These are phyloP conservation scores for Eristalis pertinax DNA, from an alignment of 2,888 invertebrate species.

Conservation along the genomic window DNA sequence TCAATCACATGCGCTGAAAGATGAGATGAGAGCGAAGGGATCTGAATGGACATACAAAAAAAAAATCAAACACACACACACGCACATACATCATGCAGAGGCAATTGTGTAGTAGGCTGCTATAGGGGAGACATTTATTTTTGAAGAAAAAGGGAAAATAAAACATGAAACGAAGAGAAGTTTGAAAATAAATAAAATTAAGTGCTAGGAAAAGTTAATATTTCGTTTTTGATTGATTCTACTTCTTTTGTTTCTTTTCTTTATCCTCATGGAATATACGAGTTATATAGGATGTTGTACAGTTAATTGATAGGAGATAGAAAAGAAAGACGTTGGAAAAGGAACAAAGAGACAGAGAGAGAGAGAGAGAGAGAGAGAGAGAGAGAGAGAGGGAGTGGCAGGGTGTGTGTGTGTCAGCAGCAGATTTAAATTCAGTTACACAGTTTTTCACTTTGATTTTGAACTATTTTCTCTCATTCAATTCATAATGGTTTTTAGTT, in stretches of 20 bases:
- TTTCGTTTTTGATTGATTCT: neutral
- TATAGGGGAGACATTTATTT: neutral
- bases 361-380: neutral
- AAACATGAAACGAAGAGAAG: neutral
- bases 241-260: neutral
- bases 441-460: constrained; percentile 18
- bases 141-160: neutral
- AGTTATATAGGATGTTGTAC: constrained; percentile 9
- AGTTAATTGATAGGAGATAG: constrained; percentile 43
- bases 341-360: neutral
- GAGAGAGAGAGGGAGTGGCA: neutral
- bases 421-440: constrained; percentile 31
- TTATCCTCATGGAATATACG: constrained; percentile 65
- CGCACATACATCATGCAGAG: neutral
- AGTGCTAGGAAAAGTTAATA: neutral
- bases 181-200: neutral
- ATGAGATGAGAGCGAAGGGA: neutral
- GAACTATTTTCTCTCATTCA: neutral
- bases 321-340: constrained; percentile 17
- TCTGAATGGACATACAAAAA: neutral
- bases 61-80: neutral
- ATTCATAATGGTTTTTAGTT: neutral
- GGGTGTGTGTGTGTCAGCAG: constrained; percentile 37
- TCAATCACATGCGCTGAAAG: constrained; percentile 6
- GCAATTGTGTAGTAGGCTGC: neutral